Conservation (phyloP, 2,113 vertebrate species). For the Gracilinanus agilis region DNA sequence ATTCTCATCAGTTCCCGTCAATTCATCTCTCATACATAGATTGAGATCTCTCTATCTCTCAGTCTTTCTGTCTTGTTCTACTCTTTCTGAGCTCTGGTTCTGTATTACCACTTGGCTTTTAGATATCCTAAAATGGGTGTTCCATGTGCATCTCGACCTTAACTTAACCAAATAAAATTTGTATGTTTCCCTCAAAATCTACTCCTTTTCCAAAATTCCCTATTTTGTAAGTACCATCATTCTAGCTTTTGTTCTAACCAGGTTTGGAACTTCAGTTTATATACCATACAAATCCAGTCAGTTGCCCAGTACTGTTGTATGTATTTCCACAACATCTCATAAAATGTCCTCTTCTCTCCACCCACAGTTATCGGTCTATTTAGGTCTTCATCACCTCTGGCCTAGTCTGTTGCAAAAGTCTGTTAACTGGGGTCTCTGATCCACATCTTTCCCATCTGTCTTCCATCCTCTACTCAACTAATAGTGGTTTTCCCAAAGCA, state of each 20-base stretch:
- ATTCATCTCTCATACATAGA: no score
- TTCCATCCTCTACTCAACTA: background rate
- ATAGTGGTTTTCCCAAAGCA: background rate
- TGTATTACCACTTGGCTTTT: background rate
- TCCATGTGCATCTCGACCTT: background rate
- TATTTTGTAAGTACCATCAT: background rate
- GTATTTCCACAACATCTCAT: background rate
- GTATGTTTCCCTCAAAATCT: background rate
- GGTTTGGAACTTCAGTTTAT: background rate
- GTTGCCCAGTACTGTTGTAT: background rate
- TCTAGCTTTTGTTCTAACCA: background rate
- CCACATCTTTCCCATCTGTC: background rate
- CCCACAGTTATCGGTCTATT: background rate
- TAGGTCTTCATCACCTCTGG: background rate
- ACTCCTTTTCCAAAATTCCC: background rate
- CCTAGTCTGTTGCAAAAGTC: background rate
- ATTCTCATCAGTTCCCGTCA: no score
- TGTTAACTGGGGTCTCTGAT: background rate
- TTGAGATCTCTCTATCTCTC: no score
- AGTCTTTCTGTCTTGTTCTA: no score
- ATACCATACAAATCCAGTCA: background rate
- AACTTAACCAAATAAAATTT: background rate
- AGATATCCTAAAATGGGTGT: background rate
- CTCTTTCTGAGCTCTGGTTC: no score
- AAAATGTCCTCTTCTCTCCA: background rate